Evolutionary conservation across 1,140 invertebrate genomes (phyloP).

Genomic region (Bombus impatiens): DNA sequence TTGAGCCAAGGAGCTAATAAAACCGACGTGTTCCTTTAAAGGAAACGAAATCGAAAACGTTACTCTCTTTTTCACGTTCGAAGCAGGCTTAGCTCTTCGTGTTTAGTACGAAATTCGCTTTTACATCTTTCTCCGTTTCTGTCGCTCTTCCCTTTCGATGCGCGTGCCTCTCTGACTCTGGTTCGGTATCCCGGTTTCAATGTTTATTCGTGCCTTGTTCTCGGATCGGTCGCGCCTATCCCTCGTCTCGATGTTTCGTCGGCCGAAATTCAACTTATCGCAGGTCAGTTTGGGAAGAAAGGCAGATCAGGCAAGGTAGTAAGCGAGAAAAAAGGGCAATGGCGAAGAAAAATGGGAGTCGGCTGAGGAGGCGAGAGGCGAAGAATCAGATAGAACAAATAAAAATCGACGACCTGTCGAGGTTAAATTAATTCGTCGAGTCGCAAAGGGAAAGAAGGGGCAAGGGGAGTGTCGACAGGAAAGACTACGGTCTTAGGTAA

Average conservation of each 20-base stretch:
- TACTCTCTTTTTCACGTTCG: slow-evolving; percentile 41
- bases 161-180: slow-evolving; percentile 30
- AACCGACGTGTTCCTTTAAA: slow-evolving; percentile 41
- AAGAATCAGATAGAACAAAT: neutral
- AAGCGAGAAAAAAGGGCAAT: slow-evolving; percentile 9
- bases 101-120: neutral
- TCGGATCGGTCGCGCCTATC: slow-evolving; percentile 64
- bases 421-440: too few species aligned
- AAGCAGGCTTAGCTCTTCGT: neutral
- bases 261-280: slow-evolving; percentile 51
- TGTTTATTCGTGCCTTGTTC: slow-evolving; percentile 66
- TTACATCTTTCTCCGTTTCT: neutral
- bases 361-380: neutral
- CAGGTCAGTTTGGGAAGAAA: slow-evolving; percentile 58
- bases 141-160: neutral
- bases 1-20: slow-evolving; percentile 22
- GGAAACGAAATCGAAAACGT: slow-evolving; percentile 49
- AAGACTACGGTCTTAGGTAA: too few species aligned
- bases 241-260: slow-evolving; percentile 53
- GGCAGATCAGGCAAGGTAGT: neutral
- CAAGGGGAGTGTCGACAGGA: too few species aligned
- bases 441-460: too few species aligned
- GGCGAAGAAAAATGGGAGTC: neutral
- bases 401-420: neutral
- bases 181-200: slow-evolving; percentile 40